Evolutionary conservation across 2,888 invertebrate genomes (phyloP).

Genomic region (Ischnura elegans): DNA sequence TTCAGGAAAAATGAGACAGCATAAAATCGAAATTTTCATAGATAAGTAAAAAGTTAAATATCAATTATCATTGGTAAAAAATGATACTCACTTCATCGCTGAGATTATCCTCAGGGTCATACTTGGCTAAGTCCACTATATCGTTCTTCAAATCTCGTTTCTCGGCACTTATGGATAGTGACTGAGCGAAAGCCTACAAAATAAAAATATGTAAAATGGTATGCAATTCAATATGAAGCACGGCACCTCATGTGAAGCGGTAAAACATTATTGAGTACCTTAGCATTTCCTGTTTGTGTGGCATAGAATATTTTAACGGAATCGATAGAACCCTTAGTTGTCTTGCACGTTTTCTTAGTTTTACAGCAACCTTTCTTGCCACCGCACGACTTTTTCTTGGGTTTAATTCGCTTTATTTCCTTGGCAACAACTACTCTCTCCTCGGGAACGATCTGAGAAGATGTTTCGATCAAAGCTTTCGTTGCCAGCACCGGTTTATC

Average conservation of each 20-base stretch:
- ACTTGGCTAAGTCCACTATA: constrained; percentile 41
- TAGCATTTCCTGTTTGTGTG: constrained; percentile 53
- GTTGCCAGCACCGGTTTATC: background rate
- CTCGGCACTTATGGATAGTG: constrained; percentile 13
- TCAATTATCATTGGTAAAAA: background rate
- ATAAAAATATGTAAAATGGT: background rate
- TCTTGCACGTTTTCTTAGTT: constrained; percentile 39
- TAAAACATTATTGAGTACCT: background rate
- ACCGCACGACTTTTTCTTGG: constrained; percentile 49
- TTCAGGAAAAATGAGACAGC: background rate
- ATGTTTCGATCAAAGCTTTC: background rate
- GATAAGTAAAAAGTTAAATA: background rate
- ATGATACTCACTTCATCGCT: background rate
- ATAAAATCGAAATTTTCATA: background rate
- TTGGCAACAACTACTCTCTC: background rate
- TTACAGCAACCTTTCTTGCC: constrained; percentile 57
- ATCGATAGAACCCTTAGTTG: constrained; percentile 29
- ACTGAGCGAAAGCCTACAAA: constrained; percentile 43
- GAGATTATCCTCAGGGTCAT: constrained; percentile 51
- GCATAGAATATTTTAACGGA: constrained; percentile 49
- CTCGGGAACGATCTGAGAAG: background rate
- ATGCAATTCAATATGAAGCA: background rate
- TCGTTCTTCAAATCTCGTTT: constrained; percentile 30
- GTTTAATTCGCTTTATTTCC: constrained; percentile 51
- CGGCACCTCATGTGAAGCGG: background rate